Conservation (phyloP, 2,113 vertebrate genomes). For the Sylvia atricapilla region DNA sequence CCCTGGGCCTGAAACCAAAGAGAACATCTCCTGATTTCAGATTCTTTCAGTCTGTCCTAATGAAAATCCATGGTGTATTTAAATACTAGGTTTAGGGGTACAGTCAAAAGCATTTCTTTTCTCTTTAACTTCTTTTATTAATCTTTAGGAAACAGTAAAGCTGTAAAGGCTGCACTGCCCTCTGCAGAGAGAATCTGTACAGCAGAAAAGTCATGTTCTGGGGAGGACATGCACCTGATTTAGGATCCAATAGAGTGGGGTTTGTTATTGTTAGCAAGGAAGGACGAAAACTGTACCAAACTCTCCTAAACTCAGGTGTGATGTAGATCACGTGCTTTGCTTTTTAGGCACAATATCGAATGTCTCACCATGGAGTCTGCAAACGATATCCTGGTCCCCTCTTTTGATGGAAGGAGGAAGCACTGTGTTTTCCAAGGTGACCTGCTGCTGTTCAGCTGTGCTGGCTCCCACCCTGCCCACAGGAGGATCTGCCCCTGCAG, state of each 20-base stretch:
- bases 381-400: conserved; percentile 89
- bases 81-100: not conserved
- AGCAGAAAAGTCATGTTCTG: not conserved
- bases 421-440: conserved; percentile 96
- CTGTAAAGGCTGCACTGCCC: conserved; percentile 14
- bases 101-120: not conserved
- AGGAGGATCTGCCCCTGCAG: conserved; percentile 93
- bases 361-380: conserved; percentile 88
- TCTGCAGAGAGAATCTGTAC: conserved; percentile 8
- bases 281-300: not conserved
- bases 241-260: not conserved
- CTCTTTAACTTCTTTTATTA: not conserved
- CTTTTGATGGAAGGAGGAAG: conserved; percentile 80
- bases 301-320: not conserved
- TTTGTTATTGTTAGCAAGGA: not conserved
- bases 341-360: conserved; percentile 83
- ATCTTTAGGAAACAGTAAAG: not conserved
- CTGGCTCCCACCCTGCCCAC: conserved; percentile 84
- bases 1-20: not conserved
- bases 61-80: not conserved
- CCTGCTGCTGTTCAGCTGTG: conserved; percentile 96
- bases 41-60: not conserved
- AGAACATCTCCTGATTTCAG: not conserved
- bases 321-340: not conserved
- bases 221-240: not conserved